A percentile compares a stretch with the other conserved stretches of the same genome.
Evolutionary conservation across 2,888 invertebrate species (phyloP).

Genomic region (Tyria jacobaeae): DNA sequence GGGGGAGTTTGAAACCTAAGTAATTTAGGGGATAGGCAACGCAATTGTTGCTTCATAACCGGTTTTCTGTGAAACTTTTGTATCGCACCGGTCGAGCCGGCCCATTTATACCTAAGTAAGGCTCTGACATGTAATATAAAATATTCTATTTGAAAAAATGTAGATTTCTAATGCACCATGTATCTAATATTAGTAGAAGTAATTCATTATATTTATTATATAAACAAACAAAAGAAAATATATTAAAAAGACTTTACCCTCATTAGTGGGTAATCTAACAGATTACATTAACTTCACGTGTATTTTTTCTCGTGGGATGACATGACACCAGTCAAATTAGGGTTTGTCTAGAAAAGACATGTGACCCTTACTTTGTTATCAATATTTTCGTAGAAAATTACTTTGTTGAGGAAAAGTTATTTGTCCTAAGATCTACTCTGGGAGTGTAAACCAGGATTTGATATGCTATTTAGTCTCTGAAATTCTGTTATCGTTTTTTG

Average conservation of each 20-base stretch:
- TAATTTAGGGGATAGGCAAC: no score
- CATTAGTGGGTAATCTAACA: slow-evolving; percentile 12
- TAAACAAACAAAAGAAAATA: background rate
- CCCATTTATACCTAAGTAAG: no score
- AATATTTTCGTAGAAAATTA: slow-evolving; percentile 35
- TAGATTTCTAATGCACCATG: no score
- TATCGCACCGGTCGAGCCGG: no score
- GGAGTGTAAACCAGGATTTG: background rate
- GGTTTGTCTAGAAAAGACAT: slow-evolving; percentile 26
- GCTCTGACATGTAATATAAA: no score
- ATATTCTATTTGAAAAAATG: no score
- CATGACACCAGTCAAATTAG: slow-evolving; percentile 28
- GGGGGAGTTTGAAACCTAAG: no score
- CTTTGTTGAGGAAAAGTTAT: slow-evolving; percentile 40
- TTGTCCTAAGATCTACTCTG: slow-evolving; percentile 3
- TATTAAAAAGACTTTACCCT: background rate
- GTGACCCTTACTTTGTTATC: slow-evolving; percentile 32
- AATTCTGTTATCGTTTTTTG: background rate
- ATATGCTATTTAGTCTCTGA: background rate
- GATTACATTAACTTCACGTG: slow-evolving; percentile 18
- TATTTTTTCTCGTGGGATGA: slow-evolving; percentile 14
- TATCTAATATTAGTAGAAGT: background rate
- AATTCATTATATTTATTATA: background rate
- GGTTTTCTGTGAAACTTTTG: no score
- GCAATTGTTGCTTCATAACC: no score